Base-by-base conservation (phyloP, 2,888 invertebrate species). In the Caenorhabditis imperialis region DNA sequence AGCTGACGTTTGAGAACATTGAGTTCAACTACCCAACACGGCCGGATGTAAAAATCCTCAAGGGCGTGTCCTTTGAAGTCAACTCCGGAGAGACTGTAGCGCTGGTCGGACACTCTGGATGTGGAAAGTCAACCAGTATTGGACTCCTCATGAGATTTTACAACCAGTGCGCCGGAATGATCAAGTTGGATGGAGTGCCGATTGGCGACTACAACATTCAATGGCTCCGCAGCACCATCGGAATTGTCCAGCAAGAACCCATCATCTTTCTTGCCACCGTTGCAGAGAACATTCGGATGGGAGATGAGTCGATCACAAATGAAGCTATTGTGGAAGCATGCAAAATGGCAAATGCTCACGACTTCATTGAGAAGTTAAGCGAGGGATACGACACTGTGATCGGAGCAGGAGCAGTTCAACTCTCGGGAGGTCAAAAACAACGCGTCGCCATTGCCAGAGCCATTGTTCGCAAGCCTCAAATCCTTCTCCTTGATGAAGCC, bases 1-100 rank as follows among this genome's bases (percentile, higher is more conserved):
- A 88, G 27, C 88, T 91, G 18, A 84, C 86, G 40, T 89, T 91
- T 69, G 75, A 81, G 18, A 84, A 89, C 63, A 87, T 90, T 53
- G 89, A 85, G 23, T 90, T 90, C 78, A 75, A 50, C 12, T 90
- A 90, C 82, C 90, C 90, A 10, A 83, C 88, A 0, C 75, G 90
- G 47, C 88, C 88, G 14, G 87, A 89, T 54, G 86, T 89, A 8
- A 78, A 83, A 45, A 72, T 85, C 37, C 53, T 85, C 53, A 80
- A 84, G 37, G 81, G 83, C n/a, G 71, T 84, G 5, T 77, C 77
- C 3, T 79, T 83, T 25, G 67, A 75, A 38, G 80, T 82, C 35
- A 63, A 74, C 20, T 65, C 80, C 14, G 84, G 84, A 25, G 70
- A 84, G 37, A 79, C 82, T 1, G 78, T 85, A 7, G 85, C 84